Percentiles rank a stretch among this genome's conserved stretches.
phyloP scores from a whole-genome alignment of 1,140 invertebrate genomes.

The Drosophila neocordata region DNA sequence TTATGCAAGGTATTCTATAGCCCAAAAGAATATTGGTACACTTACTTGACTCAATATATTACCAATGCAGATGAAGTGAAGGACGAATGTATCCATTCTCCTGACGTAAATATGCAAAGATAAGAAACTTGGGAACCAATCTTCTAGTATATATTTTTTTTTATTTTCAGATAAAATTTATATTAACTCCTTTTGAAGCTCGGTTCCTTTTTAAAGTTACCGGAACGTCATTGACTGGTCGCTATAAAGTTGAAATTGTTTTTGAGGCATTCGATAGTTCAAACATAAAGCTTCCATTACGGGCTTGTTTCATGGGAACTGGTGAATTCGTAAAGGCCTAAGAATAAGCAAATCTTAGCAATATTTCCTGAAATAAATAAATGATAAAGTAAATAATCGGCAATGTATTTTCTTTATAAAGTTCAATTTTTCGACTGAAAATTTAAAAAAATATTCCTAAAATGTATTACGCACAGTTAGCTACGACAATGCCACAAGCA shows the following conservation, averaged over 20 bases:
- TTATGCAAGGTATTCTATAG: background rate
- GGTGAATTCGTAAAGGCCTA: too few species aligned
- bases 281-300: background rate
- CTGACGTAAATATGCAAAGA: background rate
- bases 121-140: too few species aligned
- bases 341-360: too few species aligned
- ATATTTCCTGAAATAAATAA: too few species aligned
- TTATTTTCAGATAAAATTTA: constrained; percentile 6
- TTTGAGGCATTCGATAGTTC: background rate
- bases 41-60: background rate
- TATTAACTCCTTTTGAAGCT: background rate
- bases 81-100: background rate
- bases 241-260: background rate
- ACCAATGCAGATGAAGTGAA: constrained; percentile 2
- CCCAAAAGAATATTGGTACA: constrained; percentile 2
- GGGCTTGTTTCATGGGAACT: background rate
- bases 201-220: background rate
- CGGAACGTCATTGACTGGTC: background rate
- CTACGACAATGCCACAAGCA: constrained; percentile 35
- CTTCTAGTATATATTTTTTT: background rate
- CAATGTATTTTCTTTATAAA: too few species aligned
- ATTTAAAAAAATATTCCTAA: background rate
- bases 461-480: background rate
- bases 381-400: too few species aligned
- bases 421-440: too few species aligned